Evolutionary conservation across 2,797 vertebrate species (phyloP).

Genomic region (Sebastes diaconus): DNA sequence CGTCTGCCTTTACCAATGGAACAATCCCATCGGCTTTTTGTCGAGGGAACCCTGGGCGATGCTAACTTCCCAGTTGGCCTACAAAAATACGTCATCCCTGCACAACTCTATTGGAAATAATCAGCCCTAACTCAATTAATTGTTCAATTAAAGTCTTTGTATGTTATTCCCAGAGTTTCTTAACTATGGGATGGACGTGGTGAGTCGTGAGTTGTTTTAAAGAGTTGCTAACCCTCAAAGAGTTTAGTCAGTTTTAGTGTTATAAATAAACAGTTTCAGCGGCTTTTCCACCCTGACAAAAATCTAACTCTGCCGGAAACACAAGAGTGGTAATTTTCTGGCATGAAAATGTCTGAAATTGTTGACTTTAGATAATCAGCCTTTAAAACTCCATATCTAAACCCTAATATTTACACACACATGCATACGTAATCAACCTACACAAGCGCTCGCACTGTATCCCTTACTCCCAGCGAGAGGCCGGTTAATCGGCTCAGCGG

Average conservation of each 20-base stretch:
- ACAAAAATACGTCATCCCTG: no score
- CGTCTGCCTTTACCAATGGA: no score
- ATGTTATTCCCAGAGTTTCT: background rate
- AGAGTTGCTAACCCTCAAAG: background rate
- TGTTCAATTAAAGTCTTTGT: background rate
- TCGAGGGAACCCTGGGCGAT: no score
- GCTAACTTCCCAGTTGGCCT: no score
- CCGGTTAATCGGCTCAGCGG: slow-evolving; percentile 50
- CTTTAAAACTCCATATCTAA: background rate
- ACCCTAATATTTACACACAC: background rate
- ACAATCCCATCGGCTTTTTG: no score
- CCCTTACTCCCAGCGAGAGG: slow-evolving; percentile 6
- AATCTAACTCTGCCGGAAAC: background rate
- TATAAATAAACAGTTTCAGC: background rate
- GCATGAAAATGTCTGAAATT: background rate
- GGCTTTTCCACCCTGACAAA: background rate
- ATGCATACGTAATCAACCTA: slow-evolving; percentile 4
- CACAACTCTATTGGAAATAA: no score
- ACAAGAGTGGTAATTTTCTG: background rate
- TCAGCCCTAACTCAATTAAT: background rate
- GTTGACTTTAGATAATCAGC: background rate
- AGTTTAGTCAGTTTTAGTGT: background rate
- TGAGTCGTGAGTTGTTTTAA: background rate
- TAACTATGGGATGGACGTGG: background rate
- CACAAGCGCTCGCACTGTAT: slow-evolving; percentile 2